A percentile compares a stretch with the other conserved stretches of the same genome.
Evolutionary conservation across 2,797 vertebrate genomes (phyloP).

Genomic region (Eupleurogrammus muticus): DNA sequence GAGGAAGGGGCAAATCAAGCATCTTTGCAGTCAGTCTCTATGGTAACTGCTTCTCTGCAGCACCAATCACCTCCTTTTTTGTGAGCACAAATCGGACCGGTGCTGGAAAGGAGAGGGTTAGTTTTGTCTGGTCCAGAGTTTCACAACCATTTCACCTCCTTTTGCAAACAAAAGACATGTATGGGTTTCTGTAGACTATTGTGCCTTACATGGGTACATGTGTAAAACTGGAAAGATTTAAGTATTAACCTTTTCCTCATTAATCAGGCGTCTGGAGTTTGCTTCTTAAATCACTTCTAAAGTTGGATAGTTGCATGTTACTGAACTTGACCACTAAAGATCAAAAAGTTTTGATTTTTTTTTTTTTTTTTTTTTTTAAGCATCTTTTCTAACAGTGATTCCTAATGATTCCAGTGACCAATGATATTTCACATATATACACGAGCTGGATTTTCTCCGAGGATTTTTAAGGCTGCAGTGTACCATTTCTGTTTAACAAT

Average conservation of each 20-base stretch:
- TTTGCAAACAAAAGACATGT: neutral
- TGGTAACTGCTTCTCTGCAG: conserved; percentile 43
- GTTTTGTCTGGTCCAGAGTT: neutral
- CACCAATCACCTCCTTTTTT: conserved; percentile 18
- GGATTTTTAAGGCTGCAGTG: conserved; percentile 4
- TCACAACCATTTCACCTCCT: conserved; percentile 24
- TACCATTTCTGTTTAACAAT: conserved; percentile 33
- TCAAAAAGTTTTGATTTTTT: no score
- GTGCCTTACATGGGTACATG: conserved; percentile 68
- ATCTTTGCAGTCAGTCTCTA: conserved; percentile 35
- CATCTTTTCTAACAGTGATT: conserved; percentile 41
- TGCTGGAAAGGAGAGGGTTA: neutral
- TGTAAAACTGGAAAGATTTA: conserved; percentile 30
- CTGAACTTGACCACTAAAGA: conserved; percentile 46
- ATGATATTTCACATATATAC: conserved; percentile 20
- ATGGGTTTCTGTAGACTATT: conserved; percentile 22
- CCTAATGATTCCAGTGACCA: conserved; percentile 47
- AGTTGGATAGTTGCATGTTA: conserved; percentile 50
- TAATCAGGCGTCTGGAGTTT: conserved; percentile 23
- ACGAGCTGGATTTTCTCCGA: conserved; percentile 17
- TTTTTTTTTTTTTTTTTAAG: conserved; percentile 19
- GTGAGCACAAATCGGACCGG: neutral
- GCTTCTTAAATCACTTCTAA: conserved; percentile 16
- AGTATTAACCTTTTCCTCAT: conserved; percentile 19
- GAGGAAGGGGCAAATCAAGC: neutral